A percentile compares a stretch with the other conserved stretches of the same genome.
phyloP scores from a whole-genome alignment of 1,140 invertebrate species.

The Hycleus phaleratus region DNA sequence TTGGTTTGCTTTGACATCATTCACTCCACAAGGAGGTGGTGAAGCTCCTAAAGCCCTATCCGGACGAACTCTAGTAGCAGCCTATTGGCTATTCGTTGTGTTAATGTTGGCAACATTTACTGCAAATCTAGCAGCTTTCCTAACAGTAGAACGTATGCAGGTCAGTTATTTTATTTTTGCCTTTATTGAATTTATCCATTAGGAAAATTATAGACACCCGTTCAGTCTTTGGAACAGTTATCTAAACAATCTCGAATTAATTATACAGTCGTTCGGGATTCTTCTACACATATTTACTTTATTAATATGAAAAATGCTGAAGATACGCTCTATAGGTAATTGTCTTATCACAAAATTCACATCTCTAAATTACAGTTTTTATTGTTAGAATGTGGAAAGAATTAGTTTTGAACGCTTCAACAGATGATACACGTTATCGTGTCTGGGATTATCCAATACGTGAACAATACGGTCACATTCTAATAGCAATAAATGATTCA shows the following conservation, averaged over 20 bases:
- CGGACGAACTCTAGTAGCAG: conserved; percentile 75
- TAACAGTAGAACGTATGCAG: conserved; percentile 94
- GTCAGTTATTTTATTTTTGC: conserved; percentile 38
- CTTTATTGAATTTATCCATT: neutral
- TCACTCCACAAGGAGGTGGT: conserved; percentile 84
- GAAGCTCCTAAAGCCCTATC: conserved; percentile 80
- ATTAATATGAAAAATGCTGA: conserved; percentile 87
- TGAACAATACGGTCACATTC: conserved; percentile 82
- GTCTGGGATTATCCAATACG: conserved; percentile 92
- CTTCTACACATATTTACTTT: conserved; percentile 77
- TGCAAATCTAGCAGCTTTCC: conserved; percentile 91
- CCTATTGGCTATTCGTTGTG: conserved; percentile 90
- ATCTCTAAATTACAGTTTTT: neutral
- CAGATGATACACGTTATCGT: conserved; percentile 65
- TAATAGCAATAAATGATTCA: conserved; percentile 72
- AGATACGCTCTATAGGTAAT: conserved; percentile 73
- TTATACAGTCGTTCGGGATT: conserved; percentile 80
- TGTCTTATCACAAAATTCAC: too few species aligned
- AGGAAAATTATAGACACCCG: conserved; percentile 56
- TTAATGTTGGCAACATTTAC: conserved; percentile 93
- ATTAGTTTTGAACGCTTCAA: conserved; percentile 70
- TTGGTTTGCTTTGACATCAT: conserved; percentile 89
- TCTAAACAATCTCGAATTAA: conserved; percentile 81
- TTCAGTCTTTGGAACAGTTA: conserved; percentile 80
- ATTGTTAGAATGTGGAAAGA: conserved; percentile 76